Conservation (phyloP, 2,113 vertebrate species). For the Phylloscopus trochilus region DNA sequence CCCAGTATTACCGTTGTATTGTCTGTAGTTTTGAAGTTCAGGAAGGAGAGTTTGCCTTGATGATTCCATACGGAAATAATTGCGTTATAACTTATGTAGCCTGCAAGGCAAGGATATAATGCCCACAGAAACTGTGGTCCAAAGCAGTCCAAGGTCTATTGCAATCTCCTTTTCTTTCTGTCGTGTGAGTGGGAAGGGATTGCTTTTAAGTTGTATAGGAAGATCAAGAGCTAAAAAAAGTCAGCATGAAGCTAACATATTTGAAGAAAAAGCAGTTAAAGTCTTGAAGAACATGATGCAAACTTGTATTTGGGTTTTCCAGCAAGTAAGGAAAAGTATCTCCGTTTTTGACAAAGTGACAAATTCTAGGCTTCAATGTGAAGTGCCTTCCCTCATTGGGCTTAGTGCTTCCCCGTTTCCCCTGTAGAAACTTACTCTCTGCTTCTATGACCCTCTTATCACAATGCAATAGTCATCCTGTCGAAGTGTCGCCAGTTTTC, state of each 20-base stretch:
- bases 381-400: background rate
- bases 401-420: background rate
- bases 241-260: accelerated
- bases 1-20: accelerated
- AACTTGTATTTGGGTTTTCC: background rate
- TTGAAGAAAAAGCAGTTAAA: background rate
- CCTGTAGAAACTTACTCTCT: background rate
- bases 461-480: accelerated
- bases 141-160: no score
- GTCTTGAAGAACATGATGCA: accelerated
- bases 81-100: accelerated
- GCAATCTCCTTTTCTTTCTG: background rate
- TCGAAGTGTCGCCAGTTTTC: background rate
- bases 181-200: accelerated
- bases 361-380: background rate
- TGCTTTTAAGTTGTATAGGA: background rate
- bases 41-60: accelerated
- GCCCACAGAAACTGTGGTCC: background rate
- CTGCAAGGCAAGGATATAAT: background rate
- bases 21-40: background rate
- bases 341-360: background rate
- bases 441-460: background rate
- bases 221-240: background rate
- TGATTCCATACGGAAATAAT: accelerated
- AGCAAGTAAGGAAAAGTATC: background rate